phyloP scores from a whole-genome alignment of 2,797 vertebrate genomes.

The Sternotherus odoratus region DNA sequence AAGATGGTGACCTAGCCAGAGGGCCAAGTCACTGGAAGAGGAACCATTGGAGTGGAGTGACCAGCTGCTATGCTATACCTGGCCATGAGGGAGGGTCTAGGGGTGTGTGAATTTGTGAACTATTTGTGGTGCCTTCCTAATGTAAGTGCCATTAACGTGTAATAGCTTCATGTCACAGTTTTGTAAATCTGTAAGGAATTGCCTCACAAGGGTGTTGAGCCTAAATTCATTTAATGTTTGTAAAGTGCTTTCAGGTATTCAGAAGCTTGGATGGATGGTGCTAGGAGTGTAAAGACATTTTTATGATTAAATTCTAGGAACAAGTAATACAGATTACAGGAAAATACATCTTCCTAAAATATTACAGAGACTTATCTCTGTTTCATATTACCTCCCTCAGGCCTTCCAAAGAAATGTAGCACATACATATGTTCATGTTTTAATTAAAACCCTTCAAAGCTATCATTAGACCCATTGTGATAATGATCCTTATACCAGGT shows the following conservation, averaged over 20 bases:
- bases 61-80: neutral
- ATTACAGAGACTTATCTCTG: conserved; percentile 31
- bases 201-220: neutral
- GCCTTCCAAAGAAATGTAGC: conserved; percentile 23
- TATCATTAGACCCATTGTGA: conserved; percentile 52
- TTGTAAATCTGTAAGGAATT: neutral
- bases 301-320: conserved; percentile 63
- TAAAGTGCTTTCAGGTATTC: neutral
- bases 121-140: neutral
- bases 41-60: no score
- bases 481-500: conserved; percentile 44
- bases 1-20: no score
- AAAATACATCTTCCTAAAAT: conserved; percentile 34
- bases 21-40: neutral
- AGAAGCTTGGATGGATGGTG: neutral
- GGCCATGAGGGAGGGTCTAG: neutral
- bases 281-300: neutral
- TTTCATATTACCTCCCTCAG: conserved; percentile 36
- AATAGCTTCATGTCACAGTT: neutral
- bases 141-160: neutral
- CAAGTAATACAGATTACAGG: neutral
- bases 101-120: neutral
- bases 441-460: conserved; percentile 41
- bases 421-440: neutral
- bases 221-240: neutral